Conservation (phyloP, 2,888 invertebrate genomes). For the Lasioglossum figueresi region DNA sequence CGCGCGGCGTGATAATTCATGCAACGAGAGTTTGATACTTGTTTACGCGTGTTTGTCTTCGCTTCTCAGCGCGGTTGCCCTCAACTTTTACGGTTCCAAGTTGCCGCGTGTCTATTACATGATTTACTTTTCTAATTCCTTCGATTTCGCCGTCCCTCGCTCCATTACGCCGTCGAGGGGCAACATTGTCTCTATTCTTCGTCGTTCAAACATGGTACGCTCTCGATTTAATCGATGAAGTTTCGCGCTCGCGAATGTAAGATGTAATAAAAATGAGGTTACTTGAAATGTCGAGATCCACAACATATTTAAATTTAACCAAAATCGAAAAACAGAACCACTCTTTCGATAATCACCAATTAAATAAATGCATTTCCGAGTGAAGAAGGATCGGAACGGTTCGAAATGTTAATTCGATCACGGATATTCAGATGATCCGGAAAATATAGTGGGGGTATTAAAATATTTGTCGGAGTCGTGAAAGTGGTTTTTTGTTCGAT, state of each 20-base stretch:
- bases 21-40: slow-evolving; percentile 72
- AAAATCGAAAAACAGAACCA: too few species aligned
- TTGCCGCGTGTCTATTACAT: slow-evolving; percentile 26
- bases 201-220: not conserved
- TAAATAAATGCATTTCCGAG: too few species aligned
- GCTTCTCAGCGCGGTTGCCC: slow-evolving; percentile 48
- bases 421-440: not conserved
- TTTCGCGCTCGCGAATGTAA: too few species aligned
- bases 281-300: too few species aligned
- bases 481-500: not conserved
- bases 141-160: not conserved
- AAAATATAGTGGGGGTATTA: not conserved
- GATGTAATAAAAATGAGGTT: too few species aligned
- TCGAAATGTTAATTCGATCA: not conserved
- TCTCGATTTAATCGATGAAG: too few species aligned
- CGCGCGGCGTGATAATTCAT: slow-evolving; percentile 66
- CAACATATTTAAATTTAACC: too few species aligned
- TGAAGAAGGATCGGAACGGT: not conserved
- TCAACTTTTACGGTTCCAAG: slow-evolving; percentile 35
- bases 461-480: not conserved
- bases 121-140: not conserved
- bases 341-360: too few species aligned
- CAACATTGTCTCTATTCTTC: not conserved
- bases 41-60: slow-evolving; percentile 69
- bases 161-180: not conserved